Percentiles rank a stretch among this genome's conserved stretches.
Conservation (phyloP, 2,888 invertebrate species). For the Leucophora obtusa region DNA sequence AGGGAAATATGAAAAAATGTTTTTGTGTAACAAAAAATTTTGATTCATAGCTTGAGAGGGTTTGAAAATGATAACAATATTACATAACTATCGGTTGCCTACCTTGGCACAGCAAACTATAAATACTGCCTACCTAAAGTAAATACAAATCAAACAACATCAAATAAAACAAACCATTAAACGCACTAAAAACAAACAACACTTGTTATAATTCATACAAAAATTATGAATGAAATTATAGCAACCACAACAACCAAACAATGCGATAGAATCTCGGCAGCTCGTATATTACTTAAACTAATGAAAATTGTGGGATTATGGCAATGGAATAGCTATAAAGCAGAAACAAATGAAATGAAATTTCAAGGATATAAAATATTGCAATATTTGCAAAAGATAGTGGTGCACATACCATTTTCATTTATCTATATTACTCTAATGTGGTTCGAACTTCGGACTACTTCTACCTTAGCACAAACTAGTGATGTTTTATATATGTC, state of each 20-base stretch:
- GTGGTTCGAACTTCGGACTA: conserved; percentile 67
- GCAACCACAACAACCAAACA: background rate
- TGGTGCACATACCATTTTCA: conserved; percentile 67
- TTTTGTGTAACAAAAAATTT: too few relatives aligned
- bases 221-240: conserved; percentile 1
- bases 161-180: conserved; percentile 21
- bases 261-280: conserved; percentile 56
- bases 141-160: conserved; percentile 17
- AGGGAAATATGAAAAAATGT: too few relatives aligned
- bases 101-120: conserved; percentile 25
- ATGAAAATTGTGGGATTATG: conserved; percentile 56
- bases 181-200: background rate
- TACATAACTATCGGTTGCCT: background rate
- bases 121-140: conserved; percentile 42
- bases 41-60: too few relatives aligned
- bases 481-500: conserved; percentile 70
- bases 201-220: background rate
- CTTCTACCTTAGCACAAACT: conserved; percentile 66
- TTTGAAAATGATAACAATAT: too few relatives aligned
- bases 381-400: conserved; percentile 53
- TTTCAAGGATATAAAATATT: conserved; percentile 19
- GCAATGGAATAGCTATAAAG: conserved; percentile 26
- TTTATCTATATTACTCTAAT: conserved; percentile 66
- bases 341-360: conserved; percentile 14
- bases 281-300: conserved; percentile 53